Evolutionary conservation across 2,113 vertebrate species (phyloP).

Genomic region (Noturus placidus): DNA sequence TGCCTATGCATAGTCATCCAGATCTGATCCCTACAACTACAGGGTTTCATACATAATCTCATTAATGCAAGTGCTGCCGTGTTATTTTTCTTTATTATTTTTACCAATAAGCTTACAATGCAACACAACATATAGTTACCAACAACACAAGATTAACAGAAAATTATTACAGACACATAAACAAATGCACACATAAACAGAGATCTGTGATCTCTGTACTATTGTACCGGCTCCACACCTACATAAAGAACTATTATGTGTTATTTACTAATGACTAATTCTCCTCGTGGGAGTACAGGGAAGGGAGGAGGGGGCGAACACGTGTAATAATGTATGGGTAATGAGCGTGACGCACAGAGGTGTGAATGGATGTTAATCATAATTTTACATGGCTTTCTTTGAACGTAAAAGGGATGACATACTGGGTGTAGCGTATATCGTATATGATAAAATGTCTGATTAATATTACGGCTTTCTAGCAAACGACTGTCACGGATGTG

Average conservation of each 20-base stretch:
- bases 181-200: constrained; percentile 34
- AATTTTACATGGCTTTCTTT: constrained; percentile 22
- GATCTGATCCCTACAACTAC: not conserved
- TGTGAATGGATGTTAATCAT: constrained; percentile 40
- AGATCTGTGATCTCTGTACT: constrained; percentile 12
- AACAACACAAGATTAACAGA: not conserved
- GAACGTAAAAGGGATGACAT: not conserved
- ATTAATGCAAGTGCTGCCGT: not conserved
- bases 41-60: not conserved
- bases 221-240: constrained; percentile 40
- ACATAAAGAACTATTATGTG: constrained; percentile 54
- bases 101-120: not conserved
- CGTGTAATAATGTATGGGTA: constrained; percentile 23
- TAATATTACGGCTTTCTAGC: not conserved
- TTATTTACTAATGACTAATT: constrained; percentile 56
- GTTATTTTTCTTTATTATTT: not conserved
- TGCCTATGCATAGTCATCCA: constrained; percentile 34
- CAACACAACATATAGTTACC: not conserved
- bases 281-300: constrained; percentile 41
- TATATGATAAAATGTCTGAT: not conserved
- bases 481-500: no score
- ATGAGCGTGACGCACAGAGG: constrained; percentile 1
- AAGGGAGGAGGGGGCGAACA: constrained; percentile 11
- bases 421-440: not conserved
- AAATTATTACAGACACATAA: constrained; percentile 32